Conservation (phyloP, 2,888 invertebrate genomes). For the Folsomia candida region DNA sequence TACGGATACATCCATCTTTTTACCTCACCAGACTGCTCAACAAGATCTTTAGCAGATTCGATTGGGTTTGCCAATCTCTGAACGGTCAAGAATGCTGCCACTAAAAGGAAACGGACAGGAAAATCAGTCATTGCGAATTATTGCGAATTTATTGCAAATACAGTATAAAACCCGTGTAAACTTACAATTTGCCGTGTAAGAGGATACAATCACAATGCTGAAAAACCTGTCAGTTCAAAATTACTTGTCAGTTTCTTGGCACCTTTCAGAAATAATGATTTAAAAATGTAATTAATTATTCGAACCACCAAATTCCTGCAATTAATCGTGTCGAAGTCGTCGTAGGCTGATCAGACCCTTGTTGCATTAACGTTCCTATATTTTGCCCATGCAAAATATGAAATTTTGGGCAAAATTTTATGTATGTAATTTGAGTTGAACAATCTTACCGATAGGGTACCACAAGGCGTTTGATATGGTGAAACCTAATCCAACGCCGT, state of each 20-base stretch:
- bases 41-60: constrained; percentile 79
- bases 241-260: neutral
- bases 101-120: constrained; percentile 33
- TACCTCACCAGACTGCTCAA: constrained; percentile 57
- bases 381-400: neutral
- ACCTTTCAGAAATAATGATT: neutral
- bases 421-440: too few relatives aligned
- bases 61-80: constrained; percentile 85
- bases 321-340: constrained; percentile 61
- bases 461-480: constrained; percentile 93
- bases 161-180: too few relatives aligned
- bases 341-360: constrained; percentile 88
- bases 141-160: too few relatives aligned
- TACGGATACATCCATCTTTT: too few relatives aligned
- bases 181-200: constrained; percentile 76
- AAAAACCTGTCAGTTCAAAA: constrained; percentile 30
- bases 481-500: constrained; percentile 70
- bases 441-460: constrained; percentile 73
- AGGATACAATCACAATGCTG: constrained; percentile 76
- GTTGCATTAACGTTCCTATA: constrained; percentile 83
- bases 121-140: too few relatives aligned
- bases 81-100: constrained; percentile 86
- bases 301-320: constrained; percentile 62
- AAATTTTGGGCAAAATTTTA: too few relatives aligned
- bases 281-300: neutral